phyloP scores from a whole-genome alignment of 2,888 invertebrate genomes.

The Tachina grossa region DNA sequence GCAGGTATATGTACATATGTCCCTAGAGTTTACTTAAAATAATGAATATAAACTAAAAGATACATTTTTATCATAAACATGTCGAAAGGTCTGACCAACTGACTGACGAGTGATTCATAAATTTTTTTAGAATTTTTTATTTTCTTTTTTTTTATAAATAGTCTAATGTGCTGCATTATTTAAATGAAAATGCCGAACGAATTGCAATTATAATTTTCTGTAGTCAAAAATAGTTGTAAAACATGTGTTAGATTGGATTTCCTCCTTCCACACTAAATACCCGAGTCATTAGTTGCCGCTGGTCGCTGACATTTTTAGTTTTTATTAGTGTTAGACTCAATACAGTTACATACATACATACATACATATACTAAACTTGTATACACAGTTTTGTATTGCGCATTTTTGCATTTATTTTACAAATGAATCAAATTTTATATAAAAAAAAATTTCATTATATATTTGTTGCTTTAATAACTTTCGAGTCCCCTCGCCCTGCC shows the following conservation, averaged over 20 bases:
- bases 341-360: neutral
- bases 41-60: constrained; percentile 17
- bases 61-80: neutral
- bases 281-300: neutral
- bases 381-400: constrained; percentile 41
- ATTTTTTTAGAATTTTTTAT: neutral
- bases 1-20: neutral
- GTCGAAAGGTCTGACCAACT: neutral
- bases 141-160: neutral
- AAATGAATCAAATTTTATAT: constrained; percentile 44
- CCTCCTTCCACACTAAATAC: constrained; percentile 1
- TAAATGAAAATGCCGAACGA: constrained; percentile 41
- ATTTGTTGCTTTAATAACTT: constrained; percentile 28
- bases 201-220: constrained; percentile 26
- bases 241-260: constrained; percentile 28
- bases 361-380: neutral
- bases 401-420: constrained; percentile 23
- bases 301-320: constrained; percentile 41
- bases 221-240: neutral
- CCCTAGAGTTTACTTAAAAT: constrained; percentile 32
- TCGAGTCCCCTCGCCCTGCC: neutral
- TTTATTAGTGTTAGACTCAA: constrained; percentile 27
- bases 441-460: constrained; percentile 3
- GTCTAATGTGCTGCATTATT: neutral
- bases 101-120: neutral